Evolutionary conservation across 37 sponge, comb jelly and placozoan species (phyloP).

Genomic region (Geodia barretti): DNA sequence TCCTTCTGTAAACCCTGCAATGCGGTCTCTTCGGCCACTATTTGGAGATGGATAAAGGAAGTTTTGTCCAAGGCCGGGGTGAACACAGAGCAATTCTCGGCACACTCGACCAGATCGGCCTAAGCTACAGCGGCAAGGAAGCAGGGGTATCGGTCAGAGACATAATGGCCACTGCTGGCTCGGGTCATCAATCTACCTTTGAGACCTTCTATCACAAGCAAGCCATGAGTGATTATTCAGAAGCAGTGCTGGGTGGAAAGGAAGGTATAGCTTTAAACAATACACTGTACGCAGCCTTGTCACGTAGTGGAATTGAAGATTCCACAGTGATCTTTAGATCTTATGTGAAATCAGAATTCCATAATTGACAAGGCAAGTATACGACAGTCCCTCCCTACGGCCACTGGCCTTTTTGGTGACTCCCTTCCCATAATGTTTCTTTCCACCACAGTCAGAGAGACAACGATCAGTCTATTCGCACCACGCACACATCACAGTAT

Average conservation of each 20-base stretch:
- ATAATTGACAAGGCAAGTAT: not conserved
- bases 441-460: not conserved
- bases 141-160: constrained; percentile 14
- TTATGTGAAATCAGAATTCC: not conserved
- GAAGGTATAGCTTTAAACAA: not conserved
- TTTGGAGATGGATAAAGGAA: constrained; percentile 17
- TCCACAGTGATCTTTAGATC: not conserved
- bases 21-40: constrained; percentile 2
- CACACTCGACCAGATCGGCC: constrained; percentile 39
- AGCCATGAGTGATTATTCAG: not conserved
- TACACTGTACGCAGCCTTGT: not conserved
- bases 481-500: not conserved
- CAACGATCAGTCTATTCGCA: not conserved
- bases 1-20: constrained; percentile 30
- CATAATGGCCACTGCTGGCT: constrained; percentile 21
- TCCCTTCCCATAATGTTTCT: not conserved
- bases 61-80: constrained; percentile 18
- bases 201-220: constrained; percentile 12
- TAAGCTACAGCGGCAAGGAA: constrained; percentile 19
- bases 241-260: not conserved
- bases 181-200: constrained; percentile 11
- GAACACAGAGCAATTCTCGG: constrained; percentile 23
- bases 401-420: not conserved
- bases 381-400: not conserved
- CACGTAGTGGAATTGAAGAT: not conserved